Base-by-base conservation (phyloP, 2,888 invertebrate species). In the Drosophila neotestacea region DNA sequence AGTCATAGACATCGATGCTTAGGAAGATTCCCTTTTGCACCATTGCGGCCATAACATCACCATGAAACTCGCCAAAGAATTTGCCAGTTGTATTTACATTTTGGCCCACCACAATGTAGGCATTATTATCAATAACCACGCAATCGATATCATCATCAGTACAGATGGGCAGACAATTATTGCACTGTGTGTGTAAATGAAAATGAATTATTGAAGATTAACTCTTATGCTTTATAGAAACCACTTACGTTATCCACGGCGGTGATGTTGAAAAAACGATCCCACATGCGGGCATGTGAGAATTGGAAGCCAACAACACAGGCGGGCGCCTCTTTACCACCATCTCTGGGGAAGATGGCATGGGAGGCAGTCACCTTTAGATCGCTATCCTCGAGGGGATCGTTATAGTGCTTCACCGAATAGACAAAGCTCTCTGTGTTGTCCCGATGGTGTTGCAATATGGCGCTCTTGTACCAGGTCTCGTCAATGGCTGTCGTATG, bases 71-170 rank as follows among this genome's bases (percentile, higher is more conserved):
- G 0, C 98, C 98, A 91, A 98, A 97, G 93, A 98, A 98, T 81
- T 94, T 94, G 0, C 98, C 98, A 0, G 96, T 96, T 54, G 96
- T 94, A 41, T 94, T 93, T 38, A 93, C 92, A 22, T 95, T 93
- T 81, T 95, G 94, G 1, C 92, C 91, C 0, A 97, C 95, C 9
- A 97, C 93, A 1, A 98, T 94, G 91, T 97, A 98, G 0, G 98
- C 98, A 85, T 97, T 97, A 91, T 96, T 96, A 91, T 98, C 98
- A 44, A 98, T 94, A n/a, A 98, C 94, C 91, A 96, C 98, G 90
- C 98, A 98, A 74, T 96, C 95, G 77, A 95, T 93, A 47, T 94
- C 93, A 32, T 94, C 94, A n/a, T 94, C 93, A 64, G 94, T 92
- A 81, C 95, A 95, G n/a, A 93, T 94, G 73, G 92, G 82, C 78